A percentile compares a stretch with the other conserved stretches of the same genome.
phyloP scores from a whole-genome alignment of 2,888 invertebrate species.

The Epicampocera succincta region DNA sequence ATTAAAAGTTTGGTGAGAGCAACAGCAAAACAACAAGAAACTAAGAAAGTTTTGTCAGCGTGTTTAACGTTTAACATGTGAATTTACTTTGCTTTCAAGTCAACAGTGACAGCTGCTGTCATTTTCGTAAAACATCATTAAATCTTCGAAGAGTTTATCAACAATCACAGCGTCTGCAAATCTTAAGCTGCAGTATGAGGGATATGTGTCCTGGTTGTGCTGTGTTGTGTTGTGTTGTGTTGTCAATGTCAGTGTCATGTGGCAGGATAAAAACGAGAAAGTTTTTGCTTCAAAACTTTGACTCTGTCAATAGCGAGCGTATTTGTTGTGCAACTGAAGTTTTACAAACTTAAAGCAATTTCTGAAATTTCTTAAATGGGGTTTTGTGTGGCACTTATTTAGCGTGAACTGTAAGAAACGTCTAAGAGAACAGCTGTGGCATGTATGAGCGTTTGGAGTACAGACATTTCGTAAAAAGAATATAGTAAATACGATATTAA shows the following conservation, averaged over 20 bases:
- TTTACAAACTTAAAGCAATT: neutral
- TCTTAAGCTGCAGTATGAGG: neutral
- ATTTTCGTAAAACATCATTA: slow-evolving; percentile 51
- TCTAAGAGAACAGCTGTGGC: no score
- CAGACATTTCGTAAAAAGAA: no score
- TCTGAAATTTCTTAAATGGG: neutral
- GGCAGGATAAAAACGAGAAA: neutral
- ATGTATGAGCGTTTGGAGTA: no score
- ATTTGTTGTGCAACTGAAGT: neutral
- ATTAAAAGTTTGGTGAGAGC: neutral
- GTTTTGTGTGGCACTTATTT: neutral
- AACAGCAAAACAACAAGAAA: slow-evolving; percentile 5
- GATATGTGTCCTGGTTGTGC: neutral
- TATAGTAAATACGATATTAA: no score
- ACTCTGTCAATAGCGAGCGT: neutral
- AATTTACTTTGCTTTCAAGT: slow-evolving; percentile 18
- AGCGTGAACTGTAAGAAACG: no score
- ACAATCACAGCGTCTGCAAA: neutral
- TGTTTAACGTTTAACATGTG: slow-evolving; percentile 37
- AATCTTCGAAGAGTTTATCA: slow-evolving; percentile 27
- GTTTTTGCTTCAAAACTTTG: slow-evolving; percentile 20
- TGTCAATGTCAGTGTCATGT: slow-evolving; percentile 23
- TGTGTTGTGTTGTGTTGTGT: neutral
- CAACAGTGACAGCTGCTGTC: slow-evolving; percentile 39
- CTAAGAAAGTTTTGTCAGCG: slow-evolving; percentile 1